Base-by-base conservation (phyloP, 1,140 invertebrate species). In the Colletes gigas region DNA sequence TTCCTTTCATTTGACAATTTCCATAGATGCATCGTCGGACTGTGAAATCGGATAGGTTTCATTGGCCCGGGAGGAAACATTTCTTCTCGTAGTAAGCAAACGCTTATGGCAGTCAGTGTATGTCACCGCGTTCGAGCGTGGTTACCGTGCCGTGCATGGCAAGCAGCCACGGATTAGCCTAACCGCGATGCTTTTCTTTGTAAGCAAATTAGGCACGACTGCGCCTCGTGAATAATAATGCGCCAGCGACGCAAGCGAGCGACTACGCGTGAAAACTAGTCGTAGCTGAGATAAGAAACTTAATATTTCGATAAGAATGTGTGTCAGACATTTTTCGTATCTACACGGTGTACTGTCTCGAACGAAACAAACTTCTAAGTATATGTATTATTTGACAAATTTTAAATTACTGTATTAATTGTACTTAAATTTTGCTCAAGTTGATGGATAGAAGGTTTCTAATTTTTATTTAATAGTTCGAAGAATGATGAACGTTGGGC, bases 121-220 rank as follows among this genome's bases (percentile, higher is more conserved):
- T 17, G 70, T 50, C 65, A 50, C 9, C 15, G 50, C 39, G 60
- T 54, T 55, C 50, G 60, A 73, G 55, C 30, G 52, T 39, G 60
- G 77, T 66, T 72, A 50, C 50, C 70, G 70, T 73, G 77, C 14
- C 52, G 30, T 79, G 77, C 69, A 79, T 73, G 69, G 41, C 7
- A 66, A 79, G 8, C 14, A 79, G 52, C 12, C 50, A 79, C 70
- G 70, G 77, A 79, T 79, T 79, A 73, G 77, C n/a, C 39, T 66
- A 57, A 60, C 52, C 77, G 65, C 65, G 63, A 63, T 79, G 70
- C 41, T 66, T 79, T 65, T 79, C 77, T 79, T 79, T 79, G 77
- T 79, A 79, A 79, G 77, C 77, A 79, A 79, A 79, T 79, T 79
- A 79, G 69, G 69, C 63, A 60, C 63, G 60, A 73, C 77, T 44